Evolutionary conservation across 2,113 vertebrate genomes (phyloP), one percentile per base, ranked within the genome.

Genomic region (Dromaius novaehollandiae): DNA sequence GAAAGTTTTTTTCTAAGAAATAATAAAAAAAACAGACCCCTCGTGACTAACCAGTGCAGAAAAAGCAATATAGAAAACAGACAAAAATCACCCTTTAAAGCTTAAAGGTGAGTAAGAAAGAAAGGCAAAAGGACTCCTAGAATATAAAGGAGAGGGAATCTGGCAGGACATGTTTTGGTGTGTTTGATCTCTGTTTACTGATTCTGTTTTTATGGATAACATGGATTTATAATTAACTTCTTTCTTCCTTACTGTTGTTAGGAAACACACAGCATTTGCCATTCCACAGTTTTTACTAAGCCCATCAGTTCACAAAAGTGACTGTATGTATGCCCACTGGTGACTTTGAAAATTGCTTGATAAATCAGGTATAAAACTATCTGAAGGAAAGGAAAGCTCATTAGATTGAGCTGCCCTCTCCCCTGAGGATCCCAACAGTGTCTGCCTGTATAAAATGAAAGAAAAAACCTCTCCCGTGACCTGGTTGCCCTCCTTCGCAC

Each of bases 391-490:
- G 42, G 14, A 71, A 60, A 40, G 7, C 68, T 96, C 17, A 24
- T 92, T 78, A 86, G 82, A 18, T 20, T 73, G 42, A 51, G 17
- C 9, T 89, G 10, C 66, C 12, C 12, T 50, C 7, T 84, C 4
- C 13, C 30, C 14, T 26, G 20, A 42, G 51, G 32, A 87, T 10
- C 34, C 46, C 11, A 86, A 26, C 48, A 63, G 5, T 3, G 55
- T 82, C 56, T 74, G 22, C 6, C 19, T 51, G 1, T 20, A 50
- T 22, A 4, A 32, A 16, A 32, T 26, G 1, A 4, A 8, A 55
- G 11, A 28, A 1, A 0, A 2, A 1, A 0, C 3, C 28, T 80
- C 6, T 84, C 13, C 17, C 6, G 2, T 86, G 20, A 46, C 17
- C 7, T 38, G 12, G 2, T 24, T 88, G 84, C 64, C 7, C 1